These are phyloP conservation scores for Glandiceps talaboti DNA, from an alignment of 53 echinoderm and acorn worm species.

Conservation along the genomic window DNA sequence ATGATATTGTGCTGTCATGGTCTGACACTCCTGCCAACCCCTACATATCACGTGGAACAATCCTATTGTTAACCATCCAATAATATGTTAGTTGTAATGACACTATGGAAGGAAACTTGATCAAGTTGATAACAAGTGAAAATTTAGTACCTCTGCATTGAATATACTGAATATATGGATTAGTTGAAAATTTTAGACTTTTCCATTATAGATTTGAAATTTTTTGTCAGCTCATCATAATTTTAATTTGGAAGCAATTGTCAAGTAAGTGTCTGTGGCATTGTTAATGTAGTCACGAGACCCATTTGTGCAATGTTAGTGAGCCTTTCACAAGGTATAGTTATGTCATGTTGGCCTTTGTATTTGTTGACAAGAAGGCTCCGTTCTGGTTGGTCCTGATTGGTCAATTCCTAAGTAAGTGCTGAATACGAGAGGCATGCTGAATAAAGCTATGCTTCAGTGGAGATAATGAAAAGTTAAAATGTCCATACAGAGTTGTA, in stretches of 20 bases:
- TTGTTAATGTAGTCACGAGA: no score
- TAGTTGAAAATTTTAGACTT: no score
- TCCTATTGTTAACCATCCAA: not conserved
- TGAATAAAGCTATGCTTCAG: not conserved
- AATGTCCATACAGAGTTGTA: not conserved
- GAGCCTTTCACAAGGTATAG: not conserved
- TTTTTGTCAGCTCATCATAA: no score
- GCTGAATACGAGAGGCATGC: not conserved
- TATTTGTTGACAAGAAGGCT: not conserved
- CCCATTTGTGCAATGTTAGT: not conserved
- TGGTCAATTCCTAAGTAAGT: not conserved
- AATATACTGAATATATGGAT: no score
- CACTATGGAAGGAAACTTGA: not conserved
- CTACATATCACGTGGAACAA: not conserved
- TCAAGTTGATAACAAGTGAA: not conserved
- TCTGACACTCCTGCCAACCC: not conserved
- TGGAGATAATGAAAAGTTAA: not conserved
- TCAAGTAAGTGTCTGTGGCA: no score
- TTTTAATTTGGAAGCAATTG: no score
- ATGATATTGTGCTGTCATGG: not conserved
- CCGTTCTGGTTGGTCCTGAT: not conserved
- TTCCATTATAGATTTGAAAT: no score
- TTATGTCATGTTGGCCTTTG: not conserved
- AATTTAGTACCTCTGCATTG: not conserved
- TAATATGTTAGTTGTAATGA: not conserved